Evolutionary conservation across 1,140 invertebrate genomes (phyloP), one percentile per base, ranked within the genome.

Genomic region (Polyergus mexicanus): DNA sequence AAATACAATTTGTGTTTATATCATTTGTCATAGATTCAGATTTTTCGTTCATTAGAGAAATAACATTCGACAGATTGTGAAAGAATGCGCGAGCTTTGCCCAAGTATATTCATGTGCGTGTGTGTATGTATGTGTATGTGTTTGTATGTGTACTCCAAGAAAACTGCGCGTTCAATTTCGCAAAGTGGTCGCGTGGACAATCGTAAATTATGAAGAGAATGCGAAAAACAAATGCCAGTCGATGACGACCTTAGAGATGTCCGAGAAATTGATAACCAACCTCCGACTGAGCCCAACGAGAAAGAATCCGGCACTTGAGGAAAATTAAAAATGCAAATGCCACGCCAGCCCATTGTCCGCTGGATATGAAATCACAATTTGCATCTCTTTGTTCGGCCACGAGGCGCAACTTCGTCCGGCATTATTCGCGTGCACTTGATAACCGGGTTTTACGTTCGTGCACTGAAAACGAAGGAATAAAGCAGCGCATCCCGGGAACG

Each of bases 301-400:
- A 96, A 95, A 97, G 32, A 97, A 98, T 91, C 96, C 96, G 97
- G 85, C 95, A 96, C 13, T 96, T 96, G 0, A 97, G 97, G 91
- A 96, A 97, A 80, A 83, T 83, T 74, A 83, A 83, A 83, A 74
- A 83, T 83, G 78, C 68, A 83, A 83, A 83, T 74, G 68, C 38
- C 19, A 13, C 66, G 51, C 62, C 63, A 13, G 78, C 41, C 68
- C 38, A 83, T 83, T 83, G 68, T 83, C 38, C 78, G 78, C 35
- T 83, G 54, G 68, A 74, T 83, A 83, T 74, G 28, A 83, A 83
- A 74, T 83, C 78, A 62, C 78, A 72, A 83, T 83, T 83, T 83
- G 78, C 68, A 83, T 83, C 68, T 83, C 68, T 83, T 83, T 83
- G 78, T 83, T 54, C 38, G 38, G 25, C 68, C 68, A 56, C 78